Base-by-base conservation (phyloP, 1,140 invertebrate genomes). In the Probaryconus sp. region DNA sequence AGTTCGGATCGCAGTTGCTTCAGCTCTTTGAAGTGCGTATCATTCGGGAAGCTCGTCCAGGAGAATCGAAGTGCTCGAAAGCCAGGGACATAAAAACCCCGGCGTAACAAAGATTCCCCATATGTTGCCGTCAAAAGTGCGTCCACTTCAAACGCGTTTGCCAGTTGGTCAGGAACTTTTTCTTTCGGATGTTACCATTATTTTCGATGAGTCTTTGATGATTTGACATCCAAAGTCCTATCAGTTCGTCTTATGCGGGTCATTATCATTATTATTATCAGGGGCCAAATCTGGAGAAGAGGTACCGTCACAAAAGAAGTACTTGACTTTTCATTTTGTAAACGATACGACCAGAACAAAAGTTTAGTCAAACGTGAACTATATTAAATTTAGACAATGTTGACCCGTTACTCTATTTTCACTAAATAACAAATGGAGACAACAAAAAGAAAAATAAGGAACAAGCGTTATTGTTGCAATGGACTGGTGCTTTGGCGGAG, bases 91-190 rank as follows among this genome's bases (percentile, higher is more conserved):
- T 48, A 48, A 20, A 78, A 78, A 69, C 33, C 58, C 37, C 24
- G 7, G 53, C 16, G 47, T 47, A 74, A 77, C 76, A 75, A 74
- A 70, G 70, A 69, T 47, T 30, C 43, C 81, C 80, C 83, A 83
- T 83, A 85, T 84, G 82, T 75, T 78, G 31, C 33, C 35, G n/a
- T 48, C 20, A 69, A 73, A 68, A 77, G 67, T 47, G 63, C 55
- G 60, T 75, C 64, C 75, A 79, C 61, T 71, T 81, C 68, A 77
- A 67, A 77, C 45, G 42, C 16, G 17, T 58, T 50, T 51, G 65
- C 72, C 83, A 85, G 80, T 84, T 85, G 83, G 80, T 77, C 78
- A 38, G 47, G 50, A 48, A 56, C 61, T 55, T 78, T 71, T 38
- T 55, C 47, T 56, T 20, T 28, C 28, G n/a, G n/a, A 76, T 68